Base-by-base conservation (phyloP, 2,113 vertebrate genomes). In the Ursus arctos region DNA sequence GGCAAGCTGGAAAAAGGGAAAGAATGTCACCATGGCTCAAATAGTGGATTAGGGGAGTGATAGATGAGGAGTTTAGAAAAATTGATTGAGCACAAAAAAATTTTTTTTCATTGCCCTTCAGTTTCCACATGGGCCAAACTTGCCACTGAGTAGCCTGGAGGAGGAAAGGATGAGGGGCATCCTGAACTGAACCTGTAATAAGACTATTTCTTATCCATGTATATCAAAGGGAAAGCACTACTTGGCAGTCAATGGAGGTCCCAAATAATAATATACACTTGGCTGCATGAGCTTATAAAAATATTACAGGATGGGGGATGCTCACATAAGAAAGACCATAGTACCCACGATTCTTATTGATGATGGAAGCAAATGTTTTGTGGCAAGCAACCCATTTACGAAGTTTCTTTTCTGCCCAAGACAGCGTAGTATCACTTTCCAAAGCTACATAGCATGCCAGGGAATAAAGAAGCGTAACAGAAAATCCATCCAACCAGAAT, bases 31-130 rank as follows among this genome's bases (percentile, higher is more conserved):
- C 1, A 10, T 24, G 31, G 0, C 13, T 79, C 12, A 21, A 83
- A 51, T 9, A 69, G 47, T n/a, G 2, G 1, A 31, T 31, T 5
- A 16, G 0, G 10, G 0, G 1, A n/a, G 7, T 67, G 28, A 49
- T 21, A 59, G n/a, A 72, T 2, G 11, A 59, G 28, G 2, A 51
- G 15, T 12, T 59, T 43, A 53, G 3, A 13, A 43, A 31, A 65
- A 77, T 4, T 55, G 6, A 63, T 53, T 18, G 47, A 40, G 26
- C 26, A 49, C 6, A 36, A 33, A 15, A 43, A 40, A 40, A 36
- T 31, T 61, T n/a, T 93, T 82, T 79, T 51, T 26, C 24, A 26
- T 83, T 91, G n/a, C 91, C 18, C 6, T 13, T 88, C 55, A 26
- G 19, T 7, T 83, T 88, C 36, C 14, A 18, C 9, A 15, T 26